Evolutionary conservation across 2,797 vertebrate species (phyloP), one percentile per base, ranked within the genome.

Genomic region (Enteromius fasciolatus): DNA sequence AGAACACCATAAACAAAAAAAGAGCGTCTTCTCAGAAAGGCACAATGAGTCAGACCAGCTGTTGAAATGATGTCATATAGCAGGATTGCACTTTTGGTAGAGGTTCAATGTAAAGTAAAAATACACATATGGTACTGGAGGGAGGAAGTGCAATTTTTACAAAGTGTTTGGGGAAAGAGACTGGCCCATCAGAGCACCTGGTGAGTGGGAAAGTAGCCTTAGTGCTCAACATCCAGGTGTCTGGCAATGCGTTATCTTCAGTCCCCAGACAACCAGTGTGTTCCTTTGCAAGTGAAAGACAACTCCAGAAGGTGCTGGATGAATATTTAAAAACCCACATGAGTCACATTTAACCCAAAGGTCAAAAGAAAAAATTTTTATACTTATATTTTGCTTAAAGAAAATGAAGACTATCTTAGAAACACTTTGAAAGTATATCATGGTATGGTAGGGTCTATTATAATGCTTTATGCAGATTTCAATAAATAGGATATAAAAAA

Each of bases 51-150:
- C 86, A 85, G 83, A 83, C 6, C 14, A 88, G 84, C 86, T 84
- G 87, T 87, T 90, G 81, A 86, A 89, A 83, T 90, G 89, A 92
- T 91, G 90, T 90, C 86, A 92, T 91, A 84, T 88, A 86, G 73
- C 78, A 85, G 85, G 90, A 91, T 87, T 74, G 15, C 78, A 89
- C 83, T 57, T 67, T 83, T 80, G 83, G 75, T 74, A 85, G 86
- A 81, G 76, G 84, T 87, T 83, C 33, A 54, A 78, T 86, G 86
- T 79, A 88, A 86, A 33, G 87, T 80, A 85, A 88, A 73, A 81
- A 84, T 77, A 78, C 86, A 87, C 89, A 87, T 87, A 85, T 86
- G 85, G 84, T 88, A 87, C 66, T 72, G 86, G 82, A 80, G 44
- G 18, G 83, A 89, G 86, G 87, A 81, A 85, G 87, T 83, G 68